These are phyloP conservation scores for Griposia aprilina DNA, from an alignment of 2,888 invertebrate genomes.

Conservation along the genomic window DNA sequence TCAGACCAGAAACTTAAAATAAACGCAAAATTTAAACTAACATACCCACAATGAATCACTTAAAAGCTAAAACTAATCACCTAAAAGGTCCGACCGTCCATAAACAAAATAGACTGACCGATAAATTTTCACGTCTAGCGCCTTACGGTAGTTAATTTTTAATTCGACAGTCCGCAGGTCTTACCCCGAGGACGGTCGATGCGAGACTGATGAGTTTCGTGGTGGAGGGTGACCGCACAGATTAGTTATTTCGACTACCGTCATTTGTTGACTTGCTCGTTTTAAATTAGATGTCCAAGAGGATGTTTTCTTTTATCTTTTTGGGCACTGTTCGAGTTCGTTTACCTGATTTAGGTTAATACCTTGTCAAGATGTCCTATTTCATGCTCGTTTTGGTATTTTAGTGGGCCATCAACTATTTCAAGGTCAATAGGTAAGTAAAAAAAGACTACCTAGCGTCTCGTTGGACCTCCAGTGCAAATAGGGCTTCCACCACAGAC, in stretches of 20 bases:
- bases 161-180: slow-evolving; percentile 84
- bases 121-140: slow-evolving; percentile 82
- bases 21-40: slow-evolving; percentile 52
- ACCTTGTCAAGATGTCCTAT: slow-evolving; percentile 12
- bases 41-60: slow-evolving; percentile 71
- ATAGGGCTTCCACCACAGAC: no score
- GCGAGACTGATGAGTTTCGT: slow-evolving; percentile 84
- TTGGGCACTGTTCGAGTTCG: slow-evolving; percentile 40
- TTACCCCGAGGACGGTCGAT: slow-evolving; percentile 81
- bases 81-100: slow-evolving; percentile 79
- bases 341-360: slow-evolving; percentile 51
- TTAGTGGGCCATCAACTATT: background rate
- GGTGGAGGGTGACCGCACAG: slow-evolving; percentile 80
- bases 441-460: background rate
- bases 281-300: slow-evolving; percentile 84
- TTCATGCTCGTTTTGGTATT: slow-evolving; percentile 24
- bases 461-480: background rate
- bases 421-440: slow-evolving; percentile 17
- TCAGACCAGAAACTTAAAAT: slow-evolving; percentile 31
- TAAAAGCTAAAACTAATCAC: slow-evolving; percentile 79
- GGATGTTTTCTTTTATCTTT: slow-evolving; percentile 73
- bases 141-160: slow-evolving; percentile 84
- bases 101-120: slow-evolving; percentile 82
- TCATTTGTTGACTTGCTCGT: slow-evolving; percentile 85
- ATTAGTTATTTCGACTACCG: slow-evolving; percentile 88